Evolutionary conservation across 2,113 vertebrate species (phyloP), one percentile per base, ranked within the genome.

Genomic region (Pleuronectes platessa): DNA sequence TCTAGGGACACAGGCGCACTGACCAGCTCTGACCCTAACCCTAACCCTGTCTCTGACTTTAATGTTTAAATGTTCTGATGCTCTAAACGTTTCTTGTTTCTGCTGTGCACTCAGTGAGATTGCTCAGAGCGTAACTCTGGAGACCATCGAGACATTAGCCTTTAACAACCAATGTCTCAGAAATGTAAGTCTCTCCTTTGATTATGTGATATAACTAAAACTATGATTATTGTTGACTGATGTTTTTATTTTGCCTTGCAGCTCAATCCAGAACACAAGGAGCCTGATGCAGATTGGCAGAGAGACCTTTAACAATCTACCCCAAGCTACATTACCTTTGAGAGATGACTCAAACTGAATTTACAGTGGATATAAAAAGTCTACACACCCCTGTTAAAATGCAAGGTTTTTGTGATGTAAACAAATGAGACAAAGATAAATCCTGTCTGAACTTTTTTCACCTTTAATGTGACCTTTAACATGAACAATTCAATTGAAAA

Each of bases 191-290:
- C 1, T 37, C 35, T 37, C 35, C 35, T 37, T 91, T 73, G 42
- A 45, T 45, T 15, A 11, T 15, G 42, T 10, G 45, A 47, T 17
- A 47, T 47, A 5, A 47, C 45, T 9, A 37, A 37, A 37, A 37
- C 8, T 8, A 47, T 47, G 14, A 47, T 47, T 15, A 17, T 17
- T 21, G 21, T 54, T 0, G 62, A n/a, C 31, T 62, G 51, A 45
- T 62, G 31, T 17, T 66, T 15, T 58, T 56, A 3, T 53, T 53
- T 35, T 37, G 35, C 35, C 35, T 90, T 88, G 59, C 92, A 97
- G 96, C 92, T 92, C 94, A 78, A 96, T 97, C 86, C 92, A 95
- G 88, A 97, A 96, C 85, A 96, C 94, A 0, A 95, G 95, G 90
- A 94, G 93, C 76, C 91, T 97, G 70, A 82, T 92, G 81, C 86